Evolutionary conservation across 2,113 vertebrate genomes (phyloP).

Genomic region (Oxygymnocypris stewartii): DNA sequence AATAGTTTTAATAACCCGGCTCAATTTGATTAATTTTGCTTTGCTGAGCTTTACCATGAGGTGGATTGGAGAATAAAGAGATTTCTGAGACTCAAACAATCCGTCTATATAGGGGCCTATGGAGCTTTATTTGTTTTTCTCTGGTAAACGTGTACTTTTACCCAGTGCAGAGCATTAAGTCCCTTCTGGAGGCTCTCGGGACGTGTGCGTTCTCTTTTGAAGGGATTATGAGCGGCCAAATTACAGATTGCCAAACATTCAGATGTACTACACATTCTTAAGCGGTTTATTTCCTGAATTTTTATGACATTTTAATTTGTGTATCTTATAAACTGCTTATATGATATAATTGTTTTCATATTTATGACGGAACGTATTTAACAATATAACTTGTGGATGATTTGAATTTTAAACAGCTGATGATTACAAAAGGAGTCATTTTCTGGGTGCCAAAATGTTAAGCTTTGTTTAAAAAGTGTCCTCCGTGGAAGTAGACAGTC

Average conservation of each 20-base stretch:
- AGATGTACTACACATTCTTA: neutral
- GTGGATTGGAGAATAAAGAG: neutral
- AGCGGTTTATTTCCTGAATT: neutral
- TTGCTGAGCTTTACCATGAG: neutral
- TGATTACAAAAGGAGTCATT: neutral
- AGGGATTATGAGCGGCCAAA: neutral
- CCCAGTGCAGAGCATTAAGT: neutral
- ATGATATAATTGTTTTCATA: neutral
- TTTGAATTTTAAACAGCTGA: neutral
- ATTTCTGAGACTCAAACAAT: neutral
- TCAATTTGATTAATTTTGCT: neutral
- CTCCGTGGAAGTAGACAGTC: neutral
- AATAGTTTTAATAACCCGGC: neutral
- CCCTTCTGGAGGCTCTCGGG: neutral
- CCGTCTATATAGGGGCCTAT: neutral
- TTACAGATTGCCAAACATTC: slow-evolving; percentile 3
- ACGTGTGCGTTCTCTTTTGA: neutral
- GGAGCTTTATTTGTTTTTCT: neutral
- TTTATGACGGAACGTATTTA: neutral
- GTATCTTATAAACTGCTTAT: neutral
- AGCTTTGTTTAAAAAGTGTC: neutral
- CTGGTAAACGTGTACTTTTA: neutral
- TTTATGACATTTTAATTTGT: neutral
- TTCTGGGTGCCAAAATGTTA: neutral
- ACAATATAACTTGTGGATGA: neutral